Base-by-base conservation (phyloP, 2,888 invertebrate species). In the Parnassius glacialis region DNA sequence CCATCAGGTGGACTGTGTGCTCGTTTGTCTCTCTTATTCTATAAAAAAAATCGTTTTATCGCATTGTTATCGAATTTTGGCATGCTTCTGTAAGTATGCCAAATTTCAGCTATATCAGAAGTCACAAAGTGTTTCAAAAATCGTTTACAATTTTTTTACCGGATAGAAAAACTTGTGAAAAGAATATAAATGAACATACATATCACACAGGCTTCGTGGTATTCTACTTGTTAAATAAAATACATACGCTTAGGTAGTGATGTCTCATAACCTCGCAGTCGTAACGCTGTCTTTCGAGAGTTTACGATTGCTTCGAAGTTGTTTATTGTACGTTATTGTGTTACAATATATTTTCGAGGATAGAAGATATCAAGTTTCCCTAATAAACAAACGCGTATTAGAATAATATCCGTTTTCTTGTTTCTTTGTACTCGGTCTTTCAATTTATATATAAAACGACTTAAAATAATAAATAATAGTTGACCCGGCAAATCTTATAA, bases 301-400 rank as follows among this genome's bases (percentile, higher is more conserved):
- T 59, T 52, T 50, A 48, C 53, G 42, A 52, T 51, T 20, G 60
- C 16, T 9, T 45, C 41, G 48, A 11, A 48, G 47, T 54, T 41
- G 52, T 56, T 48, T 48, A 47, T 59, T 50, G 53, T 52, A 57
- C 59, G 65, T 76, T 79, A 77, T 82, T 78, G 74, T 72, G 74
- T 76, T 78, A 71, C 83, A 78, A 84, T 86, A 82, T 78, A 79
- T 83, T 78, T 67, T 64, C 70, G 69, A 64, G 67, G 67, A 74
- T 73, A 70, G 72, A 72, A 70, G 67, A 69, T 25, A 25, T 25
- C 61, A 69, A 71, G 65, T 69, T 65, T 67, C 67, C 59, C 9
- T 13, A 43, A 11, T 43, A 43, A 34, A 10, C 70, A 65, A 69
- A 70, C n/a, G 43, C 16, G 43, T 13, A 43, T 53, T 53, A 43